Evolutionary conservation across 92 coral and sea anemone genomes (phyloP).

Genomic region (Epizoanthus scotinus): DNA sequence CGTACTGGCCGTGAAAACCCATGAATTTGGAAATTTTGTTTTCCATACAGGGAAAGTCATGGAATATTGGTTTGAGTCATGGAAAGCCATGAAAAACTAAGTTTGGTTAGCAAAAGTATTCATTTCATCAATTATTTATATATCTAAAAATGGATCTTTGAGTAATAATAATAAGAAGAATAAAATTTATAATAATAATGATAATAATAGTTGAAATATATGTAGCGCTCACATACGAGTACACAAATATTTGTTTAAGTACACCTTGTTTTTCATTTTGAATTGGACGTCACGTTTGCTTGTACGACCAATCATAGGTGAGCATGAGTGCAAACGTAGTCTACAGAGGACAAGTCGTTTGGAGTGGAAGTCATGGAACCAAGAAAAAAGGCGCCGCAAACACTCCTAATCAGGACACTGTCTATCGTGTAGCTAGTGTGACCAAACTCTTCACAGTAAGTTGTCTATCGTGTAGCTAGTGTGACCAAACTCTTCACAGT

Average conservation of each 20-base stretch:
- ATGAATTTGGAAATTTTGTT: too few species aligned
- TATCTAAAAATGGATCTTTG: too few species aligned
- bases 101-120: too few species aligned
- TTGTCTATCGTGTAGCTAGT: not conserved
- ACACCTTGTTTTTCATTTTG: not conserved
- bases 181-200: too few species aligned
- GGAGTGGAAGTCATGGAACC: constrained; percentile 74
- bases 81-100: too few species aligned
- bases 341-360: constrained; percentile 67
- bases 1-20: too few species aligned
- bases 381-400: constrained; percentile 59
- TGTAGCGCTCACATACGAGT: too few species aligned
- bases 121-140: too few species aligned
- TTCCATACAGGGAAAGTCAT: too few species aligned
- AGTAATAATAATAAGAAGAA: too few species aligned
- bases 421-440: constrained; percentile 91
- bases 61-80: too few species aligned
- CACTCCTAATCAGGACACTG: constrained; percentile 79
- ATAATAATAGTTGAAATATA: too few species aligned
- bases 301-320: constrained; percentile 51
- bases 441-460: constrained; percentile 87
- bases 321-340: constrained; percentile 74
- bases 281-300: not conserved
- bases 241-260: not conserved
- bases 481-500: not conserved